phyloP scores from a whole-genome alignment of 2,888 invertebrate species.

The Atrina japonica region DNA sequence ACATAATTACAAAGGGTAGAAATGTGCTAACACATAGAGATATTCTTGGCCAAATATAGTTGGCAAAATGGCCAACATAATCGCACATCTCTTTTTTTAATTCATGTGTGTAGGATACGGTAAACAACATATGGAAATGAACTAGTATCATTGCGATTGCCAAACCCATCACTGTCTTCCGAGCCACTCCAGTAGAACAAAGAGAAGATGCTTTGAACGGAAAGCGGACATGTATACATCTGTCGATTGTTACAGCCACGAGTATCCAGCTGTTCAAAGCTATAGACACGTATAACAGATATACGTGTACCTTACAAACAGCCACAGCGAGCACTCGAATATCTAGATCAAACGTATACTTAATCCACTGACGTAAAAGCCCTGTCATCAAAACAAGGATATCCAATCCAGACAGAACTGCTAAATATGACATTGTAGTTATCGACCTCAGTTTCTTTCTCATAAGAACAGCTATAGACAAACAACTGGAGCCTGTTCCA shows the following conservation, averaged over 20 bases:
- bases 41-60: slow-evolving; percentile 66
- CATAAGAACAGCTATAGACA: slow-evolving; percentile 53
- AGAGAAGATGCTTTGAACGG: slow-evolving; percentile 65
- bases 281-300: slow-evolving; percentile 68
- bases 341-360: slow-evolving; percentile 48
- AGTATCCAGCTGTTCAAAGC: slow-evolving; percentile 75
- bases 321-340: slow-evolving; percentile 54
- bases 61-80: slow-evolving; percentile 22
- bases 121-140: slow-evolving; percentile 75
- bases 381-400: slow-evolving; percentile 55
- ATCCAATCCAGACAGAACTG: slow-evolving; percentile 54
- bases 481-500: slow-evolving; percentile 55
- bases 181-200: slow-evolving; percentile 61
- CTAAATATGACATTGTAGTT: slow-evolving; percentile 59
- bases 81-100: slow-evolving; percentile 29
- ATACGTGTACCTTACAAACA: slow-evolving; percentile 71
- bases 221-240: slow-evolving; percentile 71
- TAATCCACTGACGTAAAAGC: slow-evolving; percentile 61
- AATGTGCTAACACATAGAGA: slow-evolving; percentile 63
- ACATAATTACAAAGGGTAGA: slow-evolving; percentile 66
- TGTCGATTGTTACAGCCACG: slow-evolving; percentile 73
- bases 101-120: slow-evolving; percentile 45
- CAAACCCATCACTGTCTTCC: slow-evolving; percentile 50
- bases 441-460: slow-evolving; percentile 43
- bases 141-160: slow-evolving; percentile 53